A percentile compares a stretch with the other conserved stretches of the same genome.
These are phyloP conservation scores for Ailurus styani DNA, from an alignment of 2,113 vertebrate species.

Conservation along the genomic window DNA sequence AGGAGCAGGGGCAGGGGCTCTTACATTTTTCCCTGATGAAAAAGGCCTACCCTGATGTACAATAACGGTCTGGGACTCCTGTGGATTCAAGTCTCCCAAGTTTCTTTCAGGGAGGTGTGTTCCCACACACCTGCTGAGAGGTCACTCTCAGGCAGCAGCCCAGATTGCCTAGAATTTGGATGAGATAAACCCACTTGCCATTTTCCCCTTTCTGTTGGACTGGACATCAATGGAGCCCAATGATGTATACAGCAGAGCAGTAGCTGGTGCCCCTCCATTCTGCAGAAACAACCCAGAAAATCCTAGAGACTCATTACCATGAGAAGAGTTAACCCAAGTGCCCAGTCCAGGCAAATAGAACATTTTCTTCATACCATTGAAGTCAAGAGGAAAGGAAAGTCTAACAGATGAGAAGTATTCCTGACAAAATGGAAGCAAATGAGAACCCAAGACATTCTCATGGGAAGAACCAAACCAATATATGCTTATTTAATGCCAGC, in stretches of 20 bases:
- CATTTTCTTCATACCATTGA: not conserved
- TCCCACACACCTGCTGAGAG: not conserved
- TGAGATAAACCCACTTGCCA: not conserved
- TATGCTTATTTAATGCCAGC: not conserved
- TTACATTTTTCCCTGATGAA: not conserved
- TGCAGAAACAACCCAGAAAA: not conserved
- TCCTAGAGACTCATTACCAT: not conserved
- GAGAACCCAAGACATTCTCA: not conserved
- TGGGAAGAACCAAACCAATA: not conserved
- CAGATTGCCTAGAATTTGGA: constrained; percentile 10
- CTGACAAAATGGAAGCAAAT: not conserved
- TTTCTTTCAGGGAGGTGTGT: not conserved
- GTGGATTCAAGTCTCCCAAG: not conserved
- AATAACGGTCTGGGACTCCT: not conserved
- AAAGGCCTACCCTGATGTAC: not conserved
- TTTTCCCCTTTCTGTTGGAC: not conserved
- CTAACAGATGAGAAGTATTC: not conserved
- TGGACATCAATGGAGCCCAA: not conserved
- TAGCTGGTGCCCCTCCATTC: not conserved
- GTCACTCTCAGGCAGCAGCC: not conserved
- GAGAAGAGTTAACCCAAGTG: not conserved
- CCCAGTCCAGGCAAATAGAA: not conserved
- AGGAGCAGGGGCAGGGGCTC: not conserved
- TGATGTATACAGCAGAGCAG: not conserved
- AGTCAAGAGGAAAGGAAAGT: not conserved